These are phyloP conservation scores for Heteromyza rotundicornis DNA, from an alignment of 2,888 invertebrate genomes.

Conservation along the genomic window DNA sequence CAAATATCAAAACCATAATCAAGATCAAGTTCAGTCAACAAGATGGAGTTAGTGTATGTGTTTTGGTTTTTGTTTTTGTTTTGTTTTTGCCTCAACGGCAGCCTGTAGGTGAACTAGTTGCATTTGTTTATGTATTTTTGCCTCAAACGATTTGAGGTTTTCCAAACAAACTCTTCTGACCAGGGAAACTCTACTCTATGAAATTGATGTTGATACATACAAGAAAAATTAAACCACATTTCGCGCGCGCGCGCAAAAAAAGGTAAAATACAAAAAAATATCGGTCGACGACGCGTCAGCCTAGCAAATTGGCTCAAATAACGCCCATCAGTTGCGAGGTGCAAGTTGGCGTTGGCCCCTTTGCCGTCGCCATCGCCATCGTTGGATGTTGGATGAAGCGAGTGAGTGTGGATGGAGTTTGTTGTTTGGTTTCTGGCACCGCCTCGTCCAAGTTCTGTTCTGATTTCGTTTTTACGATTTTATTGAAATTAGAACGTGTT, in stretches of 20 bases:
- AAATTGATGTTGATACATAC: not conserved
- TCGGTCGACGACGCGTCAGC: not conserved
- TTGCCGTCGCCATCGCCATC: no score
- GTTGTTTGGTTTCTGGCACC: no score
- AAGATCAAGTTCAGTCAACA: slow-evolving; percentile 4
- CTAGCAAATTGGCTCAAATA: slow-evolving; percentile 5
- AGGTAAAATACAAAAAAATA: no score
- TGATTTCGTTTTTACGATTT: no score
- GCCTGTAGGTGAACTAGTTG: slow-evolving; percentile 4
- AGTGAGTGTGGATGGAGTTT: no score
- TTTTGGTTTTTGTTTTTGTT: not conserved
- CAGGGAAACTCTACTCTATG: not conserved
- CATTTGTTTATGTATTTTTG: slow-evolving; percentile 1
- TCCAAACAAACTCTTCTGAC: not conserved
- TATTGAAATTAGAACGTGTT: no score
- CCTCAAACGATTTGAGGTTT: not conserved
- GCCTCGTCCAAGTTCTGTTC: no score
- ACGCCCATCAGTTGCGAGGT: not conserved
- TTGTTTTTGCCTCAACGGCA: not conserved
- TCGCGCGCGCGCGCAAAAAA: no score
- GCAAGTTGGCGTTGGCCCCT: no score
- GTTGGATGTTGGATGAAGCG: no score
- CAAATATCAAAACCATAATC: not conserved
- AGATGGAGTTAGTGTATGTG: no score
- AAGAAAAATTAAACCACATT: no score